A percentile compares a stretch with the other conserved stretches of the same genome.
These are phyloP conservation scores for Salarias fasciatus DNA, from an alignment of 2,797 vertebrate genomes.

Conservation along the genomic window DNA sequence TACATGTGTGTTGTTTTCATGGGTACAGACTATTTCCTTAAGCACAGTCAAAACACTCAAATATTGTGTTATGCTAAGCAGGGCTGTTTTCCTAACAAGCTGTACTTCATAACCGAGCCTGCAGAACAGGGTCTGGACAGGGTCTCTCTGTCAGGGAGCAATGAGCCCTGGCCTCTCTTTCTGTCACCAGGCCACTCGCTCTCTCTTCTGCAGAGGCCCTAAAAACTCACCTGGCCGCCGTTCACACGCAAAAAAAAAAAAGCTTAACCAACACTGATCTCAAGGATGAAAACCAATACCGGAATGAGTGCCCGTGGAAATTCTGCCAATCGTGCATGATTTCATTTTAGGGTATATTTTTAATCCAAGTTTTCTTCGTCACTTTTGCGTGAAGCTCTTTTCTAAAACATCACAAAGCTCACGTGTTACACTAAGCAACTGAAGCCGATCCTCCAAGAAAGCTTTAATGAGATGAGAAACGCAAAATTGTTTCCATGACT, in stretches of 20 bases:
- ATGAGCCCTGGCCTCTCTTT: conserved; percentile 66
- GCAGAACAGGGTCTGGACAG: conserved; percentile 80
- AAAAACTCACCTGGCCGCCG: conserved; percentile 70
- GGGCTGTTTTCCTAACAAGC: conserved; percentile 80
- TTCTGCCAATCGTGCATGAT: neutral
- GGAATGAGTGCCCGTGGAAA: conserved; percentile 4
- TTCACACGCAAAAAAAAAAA: conserved; percentile 52
- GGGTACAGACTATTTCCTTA: conserved; percentile 80
- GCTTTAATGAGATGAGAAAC: neutral
- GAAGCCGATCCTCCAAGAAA: neutral
- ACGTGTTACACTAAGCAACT: neutral
- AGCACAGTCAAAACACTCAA: conserved; percentile 83
- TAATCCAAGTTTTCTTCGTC: too few species aligned
- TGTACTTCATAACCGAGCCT: conserved; percentile 69
- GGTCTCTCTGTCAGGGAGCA: conserved; percentile 78
- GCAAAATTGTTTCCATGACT: neutral
- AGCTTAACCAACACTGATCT: conserved; percentile 14
- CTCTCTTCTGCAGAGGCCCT: conserved; percentile 45
- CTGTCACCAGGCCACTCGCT: conserved; percentile 56
- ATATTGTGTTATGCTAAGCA: conserved; percentile 82
- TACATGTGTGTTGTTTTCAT: conserved; percentile 71
- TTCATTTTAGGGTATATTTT: neutral
- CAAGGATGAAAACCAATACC: conserved; percentile 10
- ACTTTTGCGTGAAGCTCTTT: conserved; percentile 3
- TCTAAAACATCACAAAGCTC: conserved; percentile 1